Evolutionary conservation across 2,888 invertebrate genomes (phyloP), one percentile per base, ranked within the genome.

Genomic region (Cryptosula pallasiana): DNA sequence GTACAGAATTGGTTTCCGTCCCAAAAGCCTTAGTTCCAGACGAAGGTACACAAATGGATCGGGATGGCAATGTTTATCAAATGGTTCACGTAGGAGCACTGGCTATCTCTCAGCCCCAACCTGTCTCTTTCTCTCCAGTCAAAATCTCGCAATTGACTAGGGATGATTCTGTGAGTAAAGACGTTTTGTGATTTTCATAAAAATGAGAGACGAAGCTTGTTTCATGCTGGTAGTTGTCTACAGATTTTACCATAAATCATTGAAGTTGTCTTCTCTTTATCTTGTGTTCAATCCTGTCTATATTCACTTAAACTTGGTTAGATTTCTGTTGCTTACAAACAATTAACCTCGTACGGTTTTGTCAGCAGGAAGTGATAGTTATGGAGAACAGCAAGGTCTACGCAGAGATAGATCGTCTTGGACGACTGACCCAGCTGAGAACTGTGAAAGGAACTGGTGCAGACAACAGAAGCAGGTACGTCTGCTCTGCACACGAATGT

Each of bases 1-100:
- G 81, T 35, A 75, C 71, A 58, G 80, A 78, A 69, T 78, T 81
- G 1, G 72, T 81, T 29, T 36, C 74, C 20, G 25, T 80, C 25
- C 73, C 76, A 20, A 58, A 55, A 45, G 5, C 27, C 32, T 27
- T 34, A 36, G 3, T 80, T 80, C 74, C 73, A 69, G 55, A 79
- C 78, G 71, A 71, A 63, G 27, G 72, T 77, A 27, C 79, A 79
- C n/a, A 77, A 78, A 69, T 74, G 45, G 45, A 45, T 45, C 45
- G 5, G 20, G 20, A 45, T 13, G 45, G 45, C 20, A 45, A 20
- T 13, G 45, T 20, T 20, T 45, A 45, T 20, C 45, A 45, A 20
- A 5, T 45, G 45, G 45, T 45, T 45, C 5, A 20, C 20, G 45
- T 45, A 13, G 45, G 45, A 45, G 45, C 45, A 5, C 20, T 45